These are phyloP conservation scores for Galeopterus variegatus DNA, from an alignment of 2,113 vertebrate species.

Conservation along the genomic window DNA sequence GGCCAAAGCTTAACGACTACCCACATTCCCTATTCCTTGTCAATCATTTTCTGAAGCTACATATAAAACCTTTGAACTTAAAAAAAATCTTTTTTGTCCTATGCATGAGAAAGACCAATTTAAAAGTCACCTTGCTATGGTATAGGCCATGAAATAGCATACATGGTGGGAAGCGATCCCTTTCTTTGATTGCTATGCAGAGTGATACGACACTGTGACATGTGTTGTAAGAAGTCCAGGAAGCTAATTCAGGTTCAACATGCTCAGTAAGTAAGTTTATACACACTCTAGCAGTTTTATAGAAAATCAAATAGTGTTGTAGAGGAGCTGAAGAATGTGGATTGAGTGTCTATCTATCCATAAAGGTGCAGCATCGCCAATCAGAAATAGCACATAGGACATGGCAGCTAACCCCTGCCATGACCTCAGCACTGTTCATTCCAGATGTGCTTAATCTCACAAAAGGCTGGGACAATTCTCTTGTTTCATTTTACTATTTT, in stretches of 20 bases:
- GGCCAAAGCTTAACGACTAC: background rate
- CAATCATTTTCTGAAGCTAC: conserved; percentile 61
- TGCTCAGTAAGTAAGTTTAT: conserved; percentile 29
- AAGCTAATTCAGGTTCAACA: background rate
- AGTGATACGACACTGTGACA: background rate
- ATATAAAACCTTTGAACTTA: conserved; percentile 30
- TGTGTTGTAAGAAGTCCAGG: background rate
- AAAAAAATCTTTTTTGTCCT: conserved; percentile 14
- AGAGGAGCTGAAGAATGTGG: conserved; percentile 1
- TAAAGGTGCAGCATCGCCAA: conserved; percentile 33
- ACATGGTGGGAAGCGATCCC: background rate
- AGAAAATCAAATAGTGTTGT: background rate
- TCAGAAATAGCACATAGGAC: conserved; percentile 56
- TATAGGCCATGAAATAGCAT: background rate
- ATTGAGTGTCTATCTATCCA: background rate
- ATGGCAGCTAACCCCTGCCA: conserved; percentile 35
- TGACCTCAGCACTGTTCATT: conserved; percentile 2
- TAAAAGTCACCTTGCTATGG: conserved; percentile 46
- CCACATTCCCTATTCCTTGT: background rate
- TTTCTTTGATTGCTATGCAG: conserved; percentile 29
- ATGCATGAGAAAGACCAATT: background rate
- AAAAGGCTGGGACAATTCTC: conserved; percentile 8
- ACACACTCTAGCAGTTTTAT: conserved; percentile 9
- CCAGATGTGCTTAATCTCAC: conserved; percentile 29
- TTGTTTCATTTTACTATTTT: conserved; percentile 62